phyloP scores from a whole-genome alignment of 2,797 vertebrate genomes.

The Micrastur ruficollis region DNA sequence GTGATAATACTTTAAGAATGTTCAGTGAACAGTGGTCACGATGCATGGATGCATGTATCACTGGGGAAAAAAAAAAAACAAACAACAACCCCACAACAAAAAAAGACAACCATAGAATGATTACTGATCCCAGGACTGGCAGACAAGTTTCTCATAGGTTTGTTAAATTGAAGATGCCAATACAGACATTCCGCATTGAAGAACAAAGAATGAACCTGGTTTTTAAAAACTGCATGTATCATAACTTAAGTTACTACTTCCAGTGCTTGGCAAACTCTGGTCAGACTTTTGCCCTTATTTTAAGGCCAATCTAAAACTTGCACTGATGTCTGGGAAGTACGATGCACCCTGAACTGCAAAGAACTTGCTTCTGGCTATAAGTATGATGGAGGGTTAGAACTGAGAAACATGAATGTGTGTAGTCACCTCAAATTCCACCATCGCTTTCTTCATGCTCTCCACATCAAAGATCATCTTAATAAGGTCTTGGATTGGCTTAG shows the following conservation, averaged over 20 bases:
- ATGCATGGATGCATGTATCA: not conserved
- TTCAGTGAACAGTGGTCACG: not conserved
- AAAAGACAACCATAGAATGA: not conserved
- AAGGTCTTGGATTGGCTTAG: constrained; percentile 90
- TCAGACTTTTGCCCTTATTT: not conserved
- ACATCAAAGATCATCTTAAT: constrained; percentile 97
- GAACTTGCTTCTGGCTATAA: not conserved
- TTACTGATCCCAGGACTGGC: not conserved
- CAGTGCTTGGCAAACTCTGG: not conserved
- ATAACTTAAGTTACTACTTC: not conserved
- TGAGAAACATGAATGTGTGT: not conserved
- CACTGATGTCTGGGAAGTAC: not conserved
- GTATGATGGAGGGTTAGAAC: not conserved
- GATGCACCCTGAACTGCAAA: not conserved
- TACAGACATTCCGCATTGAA: not conserved
- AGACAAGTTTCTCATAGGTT: not conserved
- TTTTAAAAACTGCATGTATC: not conserved
- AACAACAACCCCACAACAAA: not conserved
- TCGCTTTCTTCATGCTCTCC: constrained; percentile 99
- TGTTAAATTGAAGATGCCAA: not conserved
- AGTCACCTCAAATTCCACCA: constrained; percentile 97
- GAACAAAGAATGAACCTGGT: not conserved
- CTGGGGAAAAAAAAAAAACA: not conserved
- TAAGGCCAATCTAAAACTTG: not conserved
- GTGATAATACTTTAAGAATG: not conserved